Evolutionary conservation across 1,140 invertebrate species (phyloP).

Genomic region (Trachelipus rathkii): DNA sequence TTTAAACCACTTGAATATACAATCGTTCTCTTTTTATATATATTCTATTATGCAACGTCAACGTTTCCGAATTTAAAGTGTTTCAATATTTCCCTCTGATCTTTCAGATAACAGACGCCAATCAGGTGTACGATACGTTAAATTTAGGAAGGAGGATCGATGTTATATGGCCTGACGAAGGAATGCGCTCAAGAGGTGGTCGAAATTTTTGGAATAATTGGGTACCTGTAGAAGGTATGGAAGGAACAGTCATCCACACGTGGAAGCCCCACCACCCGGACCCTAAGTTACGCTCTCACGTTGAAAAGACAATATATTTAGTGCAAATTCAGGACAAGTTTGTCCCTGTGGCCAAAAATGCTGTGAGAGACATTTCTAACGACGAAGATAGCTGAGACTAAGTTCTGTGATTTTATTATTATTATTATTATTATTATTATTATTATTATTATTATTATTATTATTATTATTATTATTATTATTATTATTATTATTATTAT

Average conservation of each 20-base stretch:
- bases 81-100: too few relatives aligned
- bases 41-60: too few relatives aligned
- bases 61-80: too few relatives aligned
- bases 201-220: conserved; percentile 82
- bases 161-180: conserved; percentile 85
- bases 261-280: conserved; percentile 88
- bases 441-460: not conserved
- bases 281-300: conserved; percentile 74
- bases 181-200: conserved; percentile 76
- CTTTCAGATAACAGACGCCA: conserved; percentile 66
- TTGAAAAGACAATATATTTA: conserved; percentile 84
- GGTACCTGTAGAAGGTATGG: conserved; percentile 84
- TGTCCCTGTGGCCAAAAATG: conserved; percentile 80
- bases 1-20: too few relatives aligned
- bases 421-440: not conserved
- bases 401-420: conserved; percentile 30
- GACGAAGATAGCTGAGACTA: conserved; percentile 10
- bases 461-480: conserved; percentile 24
- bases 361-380: conserved; percentile 27
- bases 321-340: conserved; percentile 86
- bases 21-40: too few relatives aligned
- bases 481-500: not conserved
- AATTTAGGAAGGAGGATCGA: conserved; percentile 83
- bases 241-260: conserved; percentile 80
- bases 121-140: conserved; percentile 80